Base-by-base conservation (phyloP, 2,797 vertebrate species). In the Pangasius macronema region DNA sequence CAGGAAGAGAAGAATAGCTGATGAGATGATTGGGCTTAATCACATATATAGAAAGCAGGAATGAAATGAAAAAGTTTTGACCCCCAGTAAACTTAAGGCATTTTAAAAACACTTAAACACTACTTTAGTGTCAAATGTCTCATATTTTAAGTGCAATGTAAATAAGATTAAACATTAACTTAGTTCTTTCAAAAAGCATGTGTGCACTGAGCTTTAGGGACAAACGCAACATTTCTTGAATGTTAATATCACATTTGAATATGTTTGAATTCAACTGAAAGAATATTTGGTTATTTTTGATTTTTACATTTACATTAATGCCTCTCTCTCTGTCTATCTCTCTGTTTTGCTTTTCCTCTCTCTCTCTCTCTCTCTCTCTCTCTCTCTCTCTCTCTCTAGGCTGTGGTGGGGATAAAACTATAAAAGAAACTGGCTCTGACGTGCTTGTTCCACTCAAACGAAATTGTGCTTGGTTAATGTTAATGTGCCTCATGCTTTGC, bases 331-430 rank as follows among this genome's bases (percentile, higher is more conserved):
- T 18, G 30, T 24, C 53, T n/a, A 36, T n/a, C 22, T 27, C 79
- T 82, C 79, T 77, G 59, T 85, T 57, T 79, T 80, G 87, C 80
- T 39, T 30, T 59, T 61, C 83, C 87, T 61, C 49, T 55, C 75
- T 59, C 53, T 39, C 53, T 39, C 80, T 65, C 59, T 82, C 61
- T 85, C 72, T 80, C 81, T 88, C 67, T 18, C 51, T 63, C 63
- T 85, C 86, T 68, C 67, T 68, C 67, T 68, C 33, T 68, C 33
- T 20, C 33, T 70, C 33, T 70, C 67, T 93, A 99, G 98, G 98
- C 97, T 89, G 85, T 99, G 92, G 96, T 97, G 92, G 98, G 98
- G n/a, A n/a, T n/a, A n/a, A n/a, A n/a, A n/a, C n/a, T n/a, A n/a
- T n/a, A n/a, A n/a, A n/a, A n/a, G n/a, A n/a, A n/a, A n/a, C n/a